Base-by-base conservation (phyloP, 2,888 invertebrate species). In the Leptopilina syphax region DNA sequence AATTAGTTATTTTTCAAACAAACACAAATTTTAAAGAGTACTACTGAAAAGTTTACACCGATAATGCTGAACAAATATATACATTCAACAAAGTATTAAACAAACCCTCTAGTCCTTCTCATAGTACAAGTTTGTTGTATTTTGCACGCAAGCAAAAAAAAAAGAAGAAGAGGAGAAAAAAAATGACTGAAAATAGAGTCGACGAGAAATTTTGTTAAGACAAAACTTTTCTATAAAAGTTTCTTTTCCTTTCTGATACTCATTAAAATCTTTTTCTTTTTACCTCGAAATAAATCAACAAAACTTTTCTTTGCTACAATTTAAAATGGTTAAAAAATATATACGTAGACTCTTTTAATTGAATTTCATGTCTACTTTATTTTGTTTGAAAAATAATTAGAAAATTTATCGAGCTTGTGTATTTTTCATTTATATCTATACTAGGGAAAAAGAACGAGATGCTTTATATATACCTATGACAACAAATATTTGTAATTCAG, bases 201-300 rank as follows among this genome's bases (percentile, higher is more conserved):
- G 27, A 70, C 50, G 27, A 27, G 54, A 54, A 27, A 34, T 70
- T 18, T 10, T 13, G 27, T 70, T 70, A 54, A 70, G 27, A 27
- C 12, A 3, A 70, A 70, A 70, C 70, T 70, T 50, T 24, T 70
- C 54, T 3, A 34, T 34, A 54, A 18, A 70, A 70, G 70, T 54
- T 70, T 68, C 47, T 7, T 70, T 67, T 54, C 13, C 12, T 54
- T 24, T 24, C 27, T 47, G 12, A 54, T 27, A 6, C 68, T 70
- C 68, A 70, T 70, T 70, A 70, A 70, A 54, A 54, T 27, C 27
- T 24, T 54, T 70, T 24, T 70, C n/a, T 8, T 54, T 54, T 8
- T 50, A 13, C 47, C 63, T 18, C 8, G 18, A 63, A 63, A 63
- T 63, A n/a, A 18, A 63, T 63, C 63, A 63, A 63, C 63, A 63